Evolutionary conservation across 2,888 invertebrate genomes (phyloP).

Genomic region (Drosophila mulleri): DNA sequence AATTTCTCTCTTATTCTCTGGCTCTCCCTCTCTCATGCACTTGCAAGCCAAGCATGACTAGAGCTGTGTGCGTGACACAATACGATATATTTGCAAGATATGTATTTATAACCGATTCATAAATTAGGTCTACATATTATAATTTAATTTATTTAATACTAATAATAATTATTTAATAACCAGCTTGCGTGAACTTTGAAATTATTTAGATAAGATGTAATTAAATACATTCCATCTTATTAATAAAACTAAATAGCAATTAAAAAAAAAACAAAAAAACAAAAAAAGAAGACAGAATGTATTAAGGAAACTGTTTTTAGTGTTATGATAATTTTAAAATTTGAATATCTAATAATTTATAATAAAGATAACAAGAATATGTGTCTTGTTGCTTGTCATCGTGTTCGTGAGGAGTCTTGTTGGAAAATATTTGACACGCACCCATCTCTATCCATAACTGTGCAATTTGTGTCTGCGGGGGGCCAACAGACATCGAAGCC

Average conservation of each 20-base stretch:
- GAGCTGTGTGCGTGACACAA: constrained; percentile 6
- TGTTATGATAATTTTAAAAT: background rate
- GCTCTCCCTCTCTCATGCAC: background rate
- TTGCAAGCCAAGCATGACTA: constrained; percentile 9
- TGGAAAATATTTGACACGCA: background rate
- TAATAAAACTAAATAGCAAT: background rate
- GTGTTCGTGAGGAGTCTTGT: background rate
- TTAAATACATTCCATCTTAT: background rate
- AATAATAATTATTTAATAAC: too few relatives aligned
- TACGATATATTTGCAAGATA: background rate
- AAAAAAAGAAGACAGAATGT: background rate
- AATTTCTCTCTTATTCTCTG: background rate
- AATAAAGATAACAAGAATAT: too few relatives aligned
- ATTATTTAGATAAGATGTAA: background rate
- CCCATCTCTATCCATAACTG: constrained; percentile 8
- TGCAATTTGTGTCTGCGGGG: constrained; percentile 13
- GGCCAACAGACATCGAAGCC: constrained; percentile 20
- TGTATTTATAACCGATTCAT: background rate
- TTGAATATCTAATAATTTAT: too few relatives aligned
- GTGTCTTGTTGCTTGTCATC: background rate
- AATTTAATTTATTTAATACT: too few relatives aligned
- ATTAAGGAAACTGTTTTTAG: background rate
- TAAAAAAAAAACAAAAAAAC: too few relatives aligned
- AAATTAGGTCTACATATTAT: background rate
- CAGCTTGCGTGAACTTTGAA: background rate